Conservation (phyloP, 2,888 invertebrate species). For the Drosophila putrida region DNA sequence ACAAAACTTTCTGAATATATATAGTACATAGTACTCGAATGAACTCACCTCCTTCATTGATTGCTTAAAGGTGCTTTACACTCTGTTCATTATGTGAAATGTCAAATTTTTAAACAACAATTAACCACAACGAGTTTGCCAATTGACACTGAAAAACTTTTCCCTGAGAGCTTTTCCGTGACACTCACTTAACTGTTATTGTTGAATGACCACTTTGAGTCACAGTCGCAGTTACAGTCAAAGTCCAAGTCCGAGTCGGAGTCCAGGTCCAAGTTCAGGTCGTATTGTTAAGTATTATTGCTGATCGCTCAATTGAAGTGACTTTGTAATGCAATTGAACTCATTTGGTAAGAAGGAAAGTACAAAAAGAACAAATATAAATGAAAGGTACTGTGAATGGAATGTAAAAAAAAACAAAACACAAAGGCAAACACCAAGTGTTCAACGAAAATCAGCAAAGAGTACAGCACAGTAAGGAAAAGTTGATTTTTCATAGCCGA, state of each 20-base stretch:
- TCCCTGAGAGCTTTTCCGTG: slow-evolving; percentile 25
- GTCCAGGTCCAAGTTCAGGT: slow-evolving; percentile 19
- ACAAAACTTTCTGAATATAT: neutral
- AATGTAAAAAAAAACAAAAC: slow-evolving; percentile 9
- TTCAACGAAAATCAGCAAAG: slow-evolving; percentile 52
- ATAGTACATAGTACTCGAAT: neutral
- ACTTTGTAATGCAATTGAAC: slow-evolving; percentile 75
- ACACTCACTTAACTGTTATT: slow-evolving; percentile 50
- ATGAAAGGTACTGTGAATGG: slow-evolving; percentile 22
- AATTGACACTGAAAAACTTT: slow-evolving; percentile 47
- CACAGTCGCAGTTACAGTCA: neutral
- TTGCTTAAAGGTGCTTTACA: neutral
- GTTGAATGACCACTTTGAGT: slow-evolving; percentile 24
- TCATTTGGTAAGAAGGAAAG: slow-evolving; percentile 47
- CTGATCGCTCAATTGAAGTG: slow-evolving; percentile 67
- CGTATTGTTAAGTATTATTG: slow-evolving; percentile 41
- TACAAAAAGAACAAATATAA: slow-evolving; percentile 18
- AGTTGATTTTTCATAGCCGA: slow-evolving; percentile 64
- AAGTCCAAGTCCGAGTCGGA: neutral
- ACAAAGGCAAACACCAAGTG: slow-evolving; percentile 59
- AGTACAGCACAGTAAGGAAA: slow-evolving; percentile 9
- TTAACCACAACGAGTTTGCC: slow-evolving; percentile 39
- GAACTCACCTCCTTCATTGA: neutral
- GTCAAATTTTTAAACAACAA: slow-evolving; percentile 32
- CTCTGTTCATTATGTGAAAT: slow-evolving; percentile 4